Base-by-base conservation (phyloP, 2,888 invertebrate species). In the Diarsia rubi region DNA sequence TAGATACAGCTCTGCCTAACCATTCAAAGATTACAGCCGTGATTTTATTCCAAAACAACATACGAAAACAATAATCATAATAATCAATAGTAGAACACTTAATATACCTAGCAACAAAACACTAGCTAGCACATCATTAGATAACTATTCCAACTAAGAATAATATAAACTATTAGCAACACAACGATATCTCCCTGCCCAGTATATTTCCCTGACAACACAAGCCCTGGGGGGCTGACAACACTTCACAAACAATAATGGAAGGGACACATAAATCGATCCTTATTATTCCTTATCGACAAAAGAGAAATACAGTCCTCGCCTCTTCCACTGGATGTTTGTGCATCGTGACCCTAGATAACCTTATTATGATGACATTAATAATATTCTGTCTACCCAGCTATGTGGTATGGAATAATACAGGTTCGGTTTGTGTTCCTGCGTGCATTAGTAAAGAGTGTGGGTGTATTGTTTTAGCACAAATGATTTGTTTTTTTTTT, bases 361-460 rank as follows among this genome's bases (percentile, higher is more conserved):
- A 96, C 93, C 93, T 94, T 94, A 95, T 94, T 95, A 93, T 95
- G 94, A 93, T 94, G 95, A 94, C 95, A 95, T 95, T 94, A 94
- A 94, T 95, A 92, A 91, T 89, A 86, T 88, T 86, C 87, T 89
- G 86, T 87, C 85, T 86, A 84, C 85, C 82, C 69, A 31, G 59
- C 52, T 75, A 59, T 82, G 68, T 64, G 78, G 82, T 84, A 88
- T 95, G 96, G 96, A 96, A 96, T 95, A 94, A 90, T 95, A 95
- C 95, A 91, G 92, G 90, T 90, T 90, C 88, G 67, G 62, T 77
- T 83, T 81, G 72, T 84, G 16, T 42, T 66, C 66, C 67, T 64
- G 24, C 21, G 37, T 31, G 63, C 54, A 72, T 57, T 75, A 60
- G 4, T 63, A 42, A 64, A 73, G 11, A 31, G 42, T 82, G 37